Conservation (phyloP, 2,113 vertebrate genomes). For the Campylomormyrus numenius region DNA sequence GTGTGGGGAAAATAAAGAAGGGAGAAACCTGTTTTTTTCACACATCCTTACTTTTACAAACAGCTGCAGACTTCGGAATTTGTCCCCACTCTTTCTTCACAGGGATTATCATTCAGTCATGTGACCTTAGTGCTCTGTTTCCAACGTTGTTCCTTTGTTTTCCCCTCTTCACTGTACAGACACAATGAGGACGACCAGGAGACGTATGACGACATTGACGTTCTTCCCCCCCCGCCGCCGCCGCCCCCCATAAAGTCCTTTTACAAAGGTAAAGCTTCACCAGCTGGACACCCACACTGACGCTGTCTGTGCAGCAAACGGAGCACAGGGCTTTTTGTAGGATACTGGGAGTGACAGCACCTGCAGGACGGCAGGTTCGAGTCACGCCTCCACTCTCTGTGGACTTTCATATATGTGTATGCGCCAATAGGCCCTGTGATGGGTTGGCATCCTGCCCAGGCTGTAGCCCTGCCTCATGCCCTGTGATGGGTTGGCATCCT, state of each 20-base stretch:
- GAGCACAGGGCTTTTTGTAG: not conserved
- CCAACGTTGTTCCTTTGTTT: not conserved
- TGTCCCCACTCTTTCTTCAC: not conserved
- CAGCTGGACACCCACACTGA: not conserved
- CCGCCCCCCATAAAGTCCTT: constrained; percentile 27
- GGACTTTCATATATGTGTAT: not conserved
- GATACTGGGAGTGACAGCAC: not conserved
- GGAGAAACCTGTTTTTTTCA: not conserved
- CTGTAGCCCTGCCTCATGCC: too few species aligned
- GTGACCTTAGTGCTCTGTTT: not conserved
- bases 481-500: too few species aligned
- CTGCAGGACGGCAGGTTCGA: not conserved
- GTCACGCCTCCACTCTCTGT: not conserved
- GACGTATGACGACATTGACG: constrained; percentile 58
- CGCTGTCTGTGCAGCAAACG: not conserved
- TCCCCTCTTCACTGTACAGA: constrained; percentile 22
- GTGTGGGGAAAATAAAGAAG: not conserved
- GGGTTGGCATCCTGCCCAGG: too few species aligned
- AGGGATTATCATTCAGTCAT: not conserved
- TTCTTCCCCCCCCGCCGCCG: constrained; percentile 38
- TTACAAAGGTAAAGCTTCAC: constrained; percentile 30
- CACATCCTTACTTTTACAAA: not conserved
- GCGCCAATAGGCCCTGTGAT: not conserved
- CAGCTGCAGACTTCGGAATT: not conserved
- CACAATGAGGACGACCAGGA: constrained; percentile 41